phyloP scores from a whole-genome alignment of 2,888 invertebrate genomes.

The Plusia festucae region DNA sequence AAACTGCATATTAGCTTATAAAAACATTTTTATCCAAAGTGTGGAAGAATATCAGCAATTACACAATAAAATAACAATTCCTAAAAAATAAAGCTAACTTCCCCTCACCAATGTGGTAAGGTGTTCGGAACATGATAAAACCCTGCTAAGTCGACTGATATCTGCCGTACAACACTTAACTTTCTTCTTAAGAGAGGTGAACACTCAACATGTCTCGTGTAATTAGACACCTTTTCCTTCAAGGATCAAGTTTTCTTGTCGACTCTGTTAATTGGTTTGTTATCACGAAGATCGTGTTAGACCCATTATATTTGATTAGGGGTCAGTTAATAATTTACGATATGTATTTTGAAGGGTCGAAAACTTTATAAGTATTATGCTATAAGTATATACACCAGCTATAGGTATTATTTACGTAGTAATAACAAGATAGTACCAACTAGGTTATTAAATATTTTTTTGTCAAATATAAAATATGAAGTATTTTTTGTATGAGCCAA shows the following conservation, averaged over 20 bases:
- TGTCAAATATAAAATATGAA: too few species aligned
- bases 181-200: constrained; percentile 25
- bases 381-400: too few species aligned
- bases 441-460: too few species aligned
- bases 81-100: constrained; percentile 29
- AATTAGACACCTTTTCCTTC: constrained; percentile 33
- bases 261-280: not conserved
- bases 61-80: not conserved
- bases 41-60: too few species aligned
- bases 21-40: not conserved
- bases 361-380: too few species aligned
- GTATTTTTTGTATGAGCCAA: too few species aligned
- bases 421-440: too few species aligned
- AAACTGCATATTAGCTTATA: too few species aligned
- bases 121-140: constrained; percentile 51
- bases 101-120: constrained; percentile 45
- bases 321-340: not conserved
- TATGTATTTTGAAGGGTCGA: too few species aligned
- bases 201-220: constrained; percentile 21
- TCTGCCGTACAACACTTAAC: constrained; percentile 44
- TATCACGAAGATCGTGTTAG: not conserved
- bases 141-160: constrained; percentile 48
- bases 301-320: not conserved
- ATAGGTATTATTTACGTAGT: too few species aligned
- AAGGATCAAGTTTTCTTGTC: constrained; percentile 19